Evolutionary conservation across 1,140 invertebrate genomes (phyloP).

Genomic region (Diorhabda carinulata): DNA sequence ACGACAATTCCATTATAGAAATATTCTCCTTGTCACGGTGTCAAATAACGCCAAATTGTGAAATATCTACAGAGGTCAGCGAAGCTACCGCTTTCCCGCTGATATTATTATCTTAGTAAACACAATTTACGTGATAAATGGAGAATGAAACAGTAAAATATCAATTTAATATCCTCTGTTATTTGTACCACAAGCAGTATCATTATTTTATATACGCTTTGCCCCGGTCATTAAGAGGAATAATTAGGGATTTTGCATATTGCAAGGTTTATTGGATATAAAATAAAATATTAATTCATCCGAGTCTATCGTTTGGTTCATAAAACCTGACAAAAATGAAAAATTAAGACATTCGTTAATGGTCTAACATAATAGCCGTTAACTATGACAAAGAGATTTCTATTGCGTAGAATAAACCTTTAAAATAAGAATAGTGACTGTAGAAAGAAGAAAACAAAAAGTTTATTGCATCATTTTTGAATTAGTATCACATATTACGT

Average conservation of each 20-base stretch:
- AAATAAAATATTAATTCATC: not conserved
- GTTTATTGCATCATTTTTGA: too few relatives aligned
- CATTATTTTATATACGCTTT: not conserved
- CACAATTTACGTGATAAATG: constrained; percentile 16
- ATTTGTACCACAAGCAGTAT: not conserved
- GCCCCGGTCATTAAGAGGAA: not conserved
- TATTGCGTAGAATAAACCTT: too few relatives aligned
- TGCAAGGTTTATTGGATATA: not conserved
- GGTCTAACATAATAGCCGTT: too few relatives aligned
- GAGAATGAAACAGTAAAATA: constrained; percentile 10
- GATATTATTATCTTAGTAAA: constrained; percentile 9
- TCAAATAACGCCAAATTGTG: not conserved
- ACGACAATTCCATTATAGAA: not conserved
- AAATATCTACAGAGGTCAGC: not conserved
- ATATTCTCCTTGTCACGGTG: not conserved
- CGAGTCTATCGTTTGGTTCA: too few relatives aligned
- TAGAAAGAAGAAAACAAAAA: too few relatives aligned
- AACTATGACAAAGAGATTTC: too few relatives aligned
- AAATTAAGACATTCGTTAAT: too few relatives aligned
- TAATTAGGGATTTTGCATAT: not conserved
- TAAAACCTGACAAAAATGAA: too few relatives aligned
- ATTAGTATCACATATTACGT: too few relatives aligned
- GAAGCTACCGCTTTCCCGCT: not conserved
- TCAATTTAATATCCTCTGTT: constrained; percentile 11
- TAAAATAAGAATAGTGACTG: too few relatives aligned